Conservation (phyloP, 2,113 vertebrate genomes). For the Bos javanicus region DNA sequence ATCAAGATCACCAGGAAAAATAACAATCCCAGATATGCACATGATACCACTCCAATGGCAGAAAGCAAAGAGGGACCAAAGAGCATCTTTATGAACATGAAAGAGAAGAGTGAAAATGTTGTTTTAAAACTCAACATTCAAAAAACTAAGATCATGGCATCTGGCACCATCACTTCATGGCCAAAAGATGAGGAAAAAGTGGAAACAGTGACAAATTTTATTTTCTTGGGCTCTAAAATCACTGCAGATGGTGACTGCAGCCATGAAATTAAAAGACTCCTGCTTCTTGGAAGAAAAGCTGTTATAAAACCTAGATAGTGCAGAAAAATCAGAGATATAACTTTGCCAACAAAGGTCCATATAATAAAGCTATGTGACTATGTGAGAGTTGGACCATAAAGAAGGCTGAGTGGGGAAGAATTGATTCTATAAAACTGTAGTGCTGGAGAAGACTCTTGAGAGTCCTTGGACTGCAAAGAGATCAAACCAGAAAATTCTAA, state of each 20-base stretch:
- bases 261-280: background rate
- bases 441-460: background rate
- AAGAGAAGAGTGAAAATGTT: background rate
- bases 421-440: background rate
- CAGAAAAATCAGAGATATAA: background rate
- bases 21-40: background rate
- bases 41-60: background rate
- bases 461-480: background rate
- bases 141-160: background rate
- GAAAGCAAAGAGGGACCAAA: background rate
- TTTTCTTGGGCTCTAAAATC: background rate
- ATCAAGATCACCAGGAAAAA: background rate
- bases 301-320: background rate
- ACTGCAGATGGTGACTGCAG: background rate
- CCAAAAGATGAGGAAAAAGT: background rate
- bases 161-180: background rate
- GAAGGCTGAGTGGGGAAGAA: background rate
- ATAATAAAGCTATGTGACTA: background rate
- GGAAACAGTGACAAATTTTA: background rate
- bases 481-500: background rate
- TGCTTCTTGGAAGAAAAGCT: background rate
- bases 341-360: background rate
- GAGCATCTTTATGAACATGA: background rate
- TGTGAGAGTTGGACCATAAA: background rate
- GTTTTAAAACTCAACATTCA: background rate